Percentiles rank a stretch among this genome's conserved stretches.
Conservation (phyloP, 2,797 vertebrate species). For the Amazona finschi region DNA sequence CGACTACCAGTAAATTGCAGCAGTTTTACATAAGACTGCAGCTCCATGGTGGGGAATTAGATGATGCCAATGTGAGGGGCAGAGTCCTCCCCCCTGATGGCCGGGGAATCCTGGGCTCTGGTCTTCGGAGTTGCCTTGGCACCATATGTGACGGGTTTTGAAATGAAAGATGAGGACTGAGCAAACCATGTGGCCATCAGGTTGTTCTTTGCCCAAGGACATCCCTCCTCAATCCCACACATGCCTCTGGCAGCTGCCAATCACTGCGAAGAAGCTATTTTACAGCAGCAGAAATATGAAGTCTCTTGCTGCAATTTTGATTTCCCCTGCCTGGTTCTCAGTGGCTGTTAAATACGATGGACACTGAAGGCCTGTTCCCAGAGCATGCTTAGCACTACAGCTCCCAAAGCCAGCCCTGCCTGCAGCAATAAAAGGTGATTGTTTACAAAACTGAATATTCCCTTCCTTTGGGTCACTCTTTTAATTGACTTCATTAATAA, state of each 20-base stretch:
- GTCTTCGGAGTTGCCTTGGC: neutral
- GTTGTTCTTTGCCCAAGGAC: slow-evolving; percentile 30
- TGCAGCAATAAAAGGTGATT: slow-evolving; percentile 16
- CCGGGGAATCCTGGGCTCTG: neutral
- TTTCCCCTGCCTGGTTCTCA: neutral
- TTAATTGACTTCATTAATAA: slow-evolving; percentile 33
- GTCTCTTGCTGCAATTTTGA: neutral
- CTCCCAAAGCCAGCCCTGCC: slow-evolving; percentile 1
- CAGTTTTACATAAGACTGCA: neutral
- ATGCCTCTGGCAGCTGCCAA: slow-evolving; percentile 32
- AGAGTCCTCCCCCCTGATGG: fast-evolving
- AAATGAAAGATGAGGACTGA: slow-evolving; percentile 11
- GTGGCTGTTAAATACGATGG: neutral
- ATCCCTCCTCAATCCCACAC: slow-evolving; percentile 28
- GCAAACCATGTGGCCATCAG: neutral
- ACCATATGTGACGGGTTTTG: neutral
- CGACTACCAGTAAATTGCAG: neutral
- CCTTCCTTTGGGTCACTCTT: slow-evolving; percentile 16
- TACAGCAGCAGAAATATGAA: neutral
- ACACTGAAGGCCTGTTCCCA: neutral
- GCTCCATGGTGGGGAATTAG: neutral
- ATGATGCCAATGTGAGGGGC: neutral
- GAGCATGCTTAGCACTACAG: neutral
- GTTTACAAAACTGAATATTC: slow-evolving; percentile 1
- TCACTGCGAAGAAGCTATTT: slow-evolving; percentile 7